These are phyloP conservation scores for Eciton burchellii DNA, from an alignment of 1,140 invertebrate species.

Conservation along the genomic window DNA sequence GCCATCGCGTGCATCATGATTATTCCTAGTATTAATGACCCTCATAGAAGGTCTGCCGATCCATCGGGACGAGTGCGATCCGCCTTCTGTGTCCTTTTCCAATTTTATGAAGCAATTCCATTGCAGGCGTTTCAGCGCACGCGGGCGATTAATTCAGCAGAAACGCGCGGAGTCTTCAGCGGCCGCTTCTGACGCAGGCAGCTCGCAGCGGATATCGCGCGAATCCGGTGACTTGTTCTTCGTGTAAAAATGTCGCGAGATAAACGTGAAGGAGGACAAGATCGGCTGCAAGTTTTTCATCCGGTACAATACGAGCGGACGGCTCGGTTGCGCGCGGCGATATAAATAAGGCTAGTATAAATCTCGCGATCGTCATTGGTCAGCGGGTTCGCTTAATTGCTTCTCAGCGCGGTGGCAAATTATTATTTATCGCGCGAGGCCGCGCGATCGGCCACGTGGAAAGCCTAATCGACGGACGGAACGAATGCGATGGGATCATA, in stretches of 20 bases:
- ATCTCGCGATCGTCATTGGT: constrained; percentile 41
- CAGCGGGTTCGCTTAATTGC: constrained; percentile 49
- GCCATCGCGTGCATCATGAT: constrained; percentile 12
- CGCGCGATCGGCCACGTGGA: constrained; percentile 27
- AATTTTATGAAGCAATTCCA: neutral
- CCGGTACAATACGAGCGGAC: constrained; percentile 6
- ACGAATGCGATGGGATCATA: constrained; percentile 61
- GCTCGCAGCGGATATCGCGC: neutral
- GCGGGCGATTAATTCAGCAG: constrained; percentile 19
- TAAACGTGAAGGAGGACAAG: constrained; percentile 29
- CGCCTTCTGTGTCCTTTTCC: neutral
- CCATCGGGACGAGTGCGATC: too few relatives aligned
- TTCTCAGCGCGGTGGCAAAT: constrained; percentile 66
- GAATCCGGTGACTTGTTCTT: neutral
- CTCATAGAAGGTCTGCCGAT: constrained; percentile 18
- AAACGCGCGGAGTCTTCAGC: neutral
- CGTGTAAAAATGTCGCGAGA: neutral
- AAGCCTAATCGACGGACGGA: constrained; percentile 66
- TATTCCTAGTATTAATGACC: constrained; percentile 46
- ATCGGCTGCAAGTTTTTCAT: constrained; percentile 42
- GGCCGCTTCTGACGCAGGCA: neutral
- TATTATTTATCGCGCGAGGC: constrained; percentile 70
- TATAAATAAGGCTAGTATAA: constrained; percentile 35
- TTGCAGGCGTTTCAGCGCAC: too few relatives aligned
- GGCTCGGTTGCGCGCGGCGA: neutral